Percentiles rank a stretch among this genome's conserved stretches.
phyloP scores from a whole-genome alignment of 2,797 vertebrate genomes.

The Stomatorhinus walkeri region DNA sequence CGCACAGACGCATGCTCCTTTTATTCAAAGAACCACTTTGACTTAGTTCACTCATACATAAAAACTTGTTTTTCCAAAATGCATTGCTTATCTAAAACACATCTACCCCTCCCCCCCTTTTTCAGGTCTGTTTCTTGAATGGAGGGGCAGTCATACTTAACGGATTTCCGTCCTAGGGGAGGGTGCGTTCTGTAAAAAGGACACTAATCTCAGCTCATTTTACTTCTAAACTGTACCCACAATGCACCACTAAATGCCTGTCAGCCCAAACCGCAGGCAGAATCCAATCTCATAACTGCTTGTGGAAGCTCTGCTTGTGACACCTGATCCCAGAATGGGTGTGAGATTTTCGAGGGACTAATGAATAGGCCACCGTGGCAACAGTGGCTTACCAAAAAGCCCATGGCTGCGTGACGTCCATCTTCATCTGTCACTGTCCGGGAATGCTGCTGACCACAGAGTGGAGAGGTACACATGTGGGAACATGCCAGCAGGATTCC shows the following conservation, averaged over 20 bases:
- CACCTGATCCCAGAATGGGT: slow-evolving; percentile 1
- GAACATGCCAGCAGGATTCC: not conserved
- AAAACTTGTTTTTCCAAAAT: not conserved
- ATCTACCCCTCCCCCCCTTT: not conserved
- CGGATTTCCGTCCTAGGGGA: not conserved
- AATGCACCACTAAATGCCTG: slow-evolving; percentile 7
- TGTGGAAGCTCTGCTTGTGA: not conserved
- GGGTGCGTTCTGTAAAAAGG: not conserved
- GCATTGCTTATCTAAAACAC: not conserved
- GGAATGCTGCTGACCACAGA: slow-evolving; percentile 32
- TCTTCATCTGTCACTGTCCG: slow-evolving; percentile 13
- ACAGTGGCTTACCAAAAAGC: slow-evolving; percentile 4
- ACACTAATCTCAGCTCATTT: not conserved
- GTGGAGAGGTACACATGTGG: not conserved
- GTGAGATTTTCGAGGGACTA: not conserved
- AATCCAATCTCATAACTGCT: not conserved
- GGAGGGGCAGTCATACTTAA: not conserved
- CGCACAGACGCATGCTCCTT: not conserved
- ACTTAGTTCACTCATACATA: not conserved
- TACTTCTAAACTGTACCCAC: not conserved
- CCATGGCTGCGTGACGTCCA: not conserved
- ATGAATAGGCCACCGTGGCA: slow-evolving; percentile 13
- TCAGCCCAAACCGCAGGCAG: not conserved
- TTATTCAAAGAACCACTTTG: not conserved
- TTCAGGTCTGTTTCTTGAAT: not conserved